These are phyloP conservation scores for Phaethornis superciliosus DNA, from an alignment of 2,113 vertebrate species.

Conservation along the genomic window DNA sequence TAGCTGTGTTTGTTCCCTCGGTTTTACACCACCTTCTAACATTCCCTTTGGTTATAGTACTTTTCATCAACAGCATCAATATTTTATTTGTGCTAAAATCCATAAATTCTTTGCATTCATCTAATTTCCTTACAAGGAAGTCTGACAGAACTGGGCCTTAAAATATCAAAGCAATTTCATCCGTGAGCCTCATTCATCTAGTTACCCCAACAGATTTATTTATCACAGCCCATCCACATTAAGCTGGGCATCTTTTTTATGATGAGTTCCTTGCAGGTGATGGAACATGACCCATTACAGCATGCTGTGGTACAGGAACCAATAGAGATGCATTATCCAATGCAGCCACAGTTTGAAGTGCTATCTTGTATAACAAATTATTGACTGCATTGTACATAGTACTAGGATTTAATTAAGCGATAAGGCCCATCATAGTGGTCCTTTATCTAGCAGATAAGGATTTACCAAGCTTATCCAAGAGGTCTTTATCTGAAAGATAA, in stretches of 20 bases:
- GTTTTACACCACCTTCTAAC: not conserved
- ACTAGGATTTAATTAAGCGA: constrained; percentile 76
- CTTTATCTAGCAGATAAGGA: constrained; percentile 72
- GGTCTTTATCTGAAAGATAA: constrained; percentile 75
- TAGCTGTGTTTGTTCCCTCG: not conserved
- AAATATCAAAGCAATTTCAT: not conserved
- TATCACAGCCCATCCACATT: not conserved
- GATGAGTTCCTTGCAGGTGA: constrained; percentile 31
- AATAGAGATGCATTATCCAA: constrained; percentile 40
- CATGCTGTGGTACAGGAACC: not conserved
- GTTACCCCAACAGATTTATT: constrained; percentile 22
- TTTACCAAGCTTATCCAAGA: constrained; percentile 69
- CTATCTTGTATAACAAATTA: constrained; percentile 73
- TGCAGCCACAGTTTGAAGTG: constrained; percentile 17
- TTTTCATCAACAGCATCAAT: not conserved
- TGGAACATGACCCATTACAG: not conserved
- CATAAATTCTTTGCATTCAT: not conserved
- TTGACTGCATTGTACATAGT: constrained; percentile 70
- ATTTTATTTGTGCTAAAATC: not conserved
- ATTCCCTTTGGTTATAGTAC: not conserved
- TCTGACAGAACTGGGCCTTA: not conserved
- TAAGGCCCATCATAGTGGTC: constrained; percentile 65
- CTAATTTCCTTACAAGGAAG: not conserved
- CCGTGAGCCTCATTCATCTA: not conserved
- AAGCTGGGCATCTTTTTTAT: not conserved